Evolutionary conservation across 2,888 invertebrate species (phyloP).

Genomic region (Siphlonurus alternatus): DNA sequence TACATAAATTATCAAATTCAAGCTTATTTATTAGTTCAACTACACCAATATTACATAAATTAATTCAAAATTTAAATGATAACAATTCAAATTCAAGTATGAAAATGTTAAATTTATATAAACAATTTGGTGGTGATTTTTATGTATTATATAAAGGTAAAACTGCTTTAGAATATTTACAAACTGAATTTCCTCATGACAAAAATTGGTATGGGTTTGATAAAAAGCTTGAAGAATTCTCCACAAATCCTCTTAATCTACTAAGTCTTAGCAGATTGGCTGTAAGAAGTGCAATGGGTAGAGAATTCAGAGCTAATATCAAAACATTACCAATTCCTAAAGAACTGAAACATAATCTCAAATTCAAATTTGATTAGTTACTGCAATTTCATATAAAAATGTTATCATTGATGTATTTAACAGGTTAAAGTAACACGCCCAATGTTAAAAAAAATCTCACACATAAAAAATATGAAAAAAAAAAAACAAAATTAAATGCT

Average conservation of each 20-base stretch:
- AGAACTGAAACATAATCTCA: background rate
- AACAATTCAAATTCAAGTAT: background rate
- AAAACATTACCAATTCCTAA: background rate
- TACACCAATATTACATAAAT: background rate
- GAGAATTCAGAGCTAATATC: background rate
- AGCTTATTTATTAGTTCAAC: background rate
- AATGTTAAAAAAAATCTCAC: too few species aligned
- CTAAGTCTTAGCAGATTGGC: background rate
- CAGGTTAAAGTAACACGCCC: too few species aligned
- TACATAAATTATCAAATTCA: background rate
- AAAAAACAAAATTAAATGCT: too few species aligned
- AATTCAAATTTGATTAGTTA: background rate
- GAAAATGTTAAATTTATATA: background rate
- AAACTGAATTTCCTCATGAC: too few species aligned
- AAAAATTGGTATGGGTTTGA: too few species aligned
- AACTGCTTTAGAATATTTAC: background rate
- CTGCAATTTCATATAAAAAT: too few species aligned
- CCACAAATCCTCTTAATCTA: background rate
- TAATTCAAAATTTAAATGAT: background rate
- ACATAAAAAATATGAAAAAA: too few species aligned
- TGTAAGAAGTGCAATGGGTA: background rate
- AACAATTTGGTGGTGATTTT: background rate
- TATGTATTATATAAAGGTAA: background rate
- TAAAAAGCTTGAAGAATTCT: too few species aligned
- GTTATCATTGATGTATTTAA: too few species aligned